Evolutionary conservation across 2,113 vertebrate species (phyloP).

Genomic region (Otolemur garnettii): DNA sequence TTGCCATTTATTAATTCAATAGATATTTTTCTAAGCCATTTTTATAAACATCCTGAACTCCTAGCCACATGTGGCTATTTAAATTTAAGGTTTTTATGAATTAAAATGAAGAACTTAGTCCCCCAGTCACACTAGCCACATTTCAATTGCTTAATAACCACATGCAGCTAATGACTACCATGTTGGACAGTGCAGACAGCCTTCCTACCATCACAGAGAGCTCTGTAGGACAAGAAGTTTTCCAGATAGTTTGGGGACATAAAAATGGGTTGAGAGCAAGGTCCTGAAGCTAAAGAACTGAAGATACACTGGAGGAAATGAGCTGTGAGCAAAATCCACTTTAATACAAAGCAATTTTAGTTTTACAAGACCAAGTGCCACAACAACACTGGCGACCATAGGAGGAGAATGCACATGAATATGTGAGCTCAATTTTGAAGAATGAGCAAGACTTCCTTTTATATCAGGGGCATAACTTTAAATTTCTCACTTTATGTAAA

Average conservation of each 20-base stretch:
- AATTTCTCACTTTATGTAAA: background rate
- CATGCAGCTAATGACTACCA: background rate
- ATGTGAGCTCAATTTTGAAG: constrained; percentile 24
- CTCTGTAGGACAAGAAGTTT: background rate
- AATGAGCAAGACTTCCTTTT: background rate
- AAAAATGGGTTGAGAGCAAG: background rate
- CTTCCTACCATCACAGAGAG: background rate
- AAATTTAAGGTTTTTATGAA: background rate
- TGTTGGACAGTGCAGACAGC: background rate
- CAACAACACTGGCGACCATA: background rate
- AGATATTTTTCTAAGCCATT: background rate
- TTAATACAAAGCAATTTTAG: background rate
- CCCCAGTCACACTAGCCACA: background rate
- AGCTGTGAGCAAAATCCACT: background rate
- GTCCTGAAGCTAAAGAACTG: background rate
- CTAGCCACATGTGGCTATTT: background rate
- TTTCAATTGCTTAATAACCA: background rate
- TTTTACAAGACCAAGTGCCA: background rate
- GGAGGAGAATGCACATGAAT: background rate
- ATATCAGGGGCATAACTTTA: background rate
- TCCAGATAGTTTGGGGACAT: background rate
- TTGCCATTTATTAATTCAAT: background rate
- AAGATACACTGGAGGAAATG: background rate
- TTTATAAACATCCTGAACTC: background rate
- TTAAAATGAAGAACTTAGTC: background rate